Percentiles rank a stretch among this genome's conserved stretches.
Conservation (phyloP, 2,888 invertebrate genomes). For the Thereva unica region DNA sequence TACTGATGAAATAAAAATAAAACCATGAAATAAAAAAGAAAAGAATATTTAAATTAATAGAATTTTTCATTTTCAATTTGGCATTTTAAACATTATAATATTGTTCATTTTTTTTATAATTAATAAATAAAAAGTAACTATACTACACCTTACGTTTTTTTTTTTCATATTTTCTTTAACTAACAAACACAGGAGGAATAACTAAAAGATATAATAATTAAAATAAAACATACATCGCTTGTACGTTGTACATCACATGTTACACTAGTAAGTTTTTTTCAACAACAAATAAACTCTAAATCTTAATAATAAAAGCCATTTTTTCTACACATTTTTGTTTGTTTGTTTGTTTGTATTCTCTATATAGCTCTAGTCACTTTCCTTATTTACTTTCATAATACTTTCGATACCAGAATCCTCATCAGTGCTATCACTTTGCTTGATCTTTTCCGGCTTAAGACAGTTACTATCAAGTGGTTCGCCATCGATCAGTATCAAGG, state of each 20-base stretch:
- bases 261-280: constrained; percentile 15
- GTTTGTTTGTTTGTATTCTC: not conserved
- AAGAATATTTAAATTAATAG: too few species aligned
- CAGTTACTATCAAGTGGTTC: constrained; percentile 21
- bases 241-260: constrained; percentile 27
- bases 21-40: not conserved
- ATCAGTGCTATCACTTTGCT: constrained; percentile 46
- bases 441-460: constrained; percentile 37
- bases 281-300: constrained; percentile 26
- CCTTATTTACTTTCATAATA: constrained; percentile 43
- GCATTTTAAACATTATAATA: constrained; percentile 14
- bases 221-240: constrained; percentile 16
- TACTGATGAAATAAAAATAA: not conserved
- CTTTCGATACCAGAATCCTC: constrained; percentile 47
- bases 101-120: too few species aligned
- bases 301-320: constrained; percentile 11
- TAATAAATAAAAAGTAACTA: too few species aligned
- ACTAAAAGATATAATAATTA: constrained; percentile 5
- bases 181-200: constrained; percentile 12
- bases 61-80: constrained; percentile 10
- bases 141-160: too few species aligned
- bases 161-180: too few species aligned
- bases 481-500: constrained; percentile 38
- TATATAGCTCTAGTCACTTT: constrained; percentile 26
- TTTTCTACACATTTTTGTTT: not conserved